Conservation (phyloP, 2,797 vertebrate genomes). For the Micromesistius poutassou region DNA sequence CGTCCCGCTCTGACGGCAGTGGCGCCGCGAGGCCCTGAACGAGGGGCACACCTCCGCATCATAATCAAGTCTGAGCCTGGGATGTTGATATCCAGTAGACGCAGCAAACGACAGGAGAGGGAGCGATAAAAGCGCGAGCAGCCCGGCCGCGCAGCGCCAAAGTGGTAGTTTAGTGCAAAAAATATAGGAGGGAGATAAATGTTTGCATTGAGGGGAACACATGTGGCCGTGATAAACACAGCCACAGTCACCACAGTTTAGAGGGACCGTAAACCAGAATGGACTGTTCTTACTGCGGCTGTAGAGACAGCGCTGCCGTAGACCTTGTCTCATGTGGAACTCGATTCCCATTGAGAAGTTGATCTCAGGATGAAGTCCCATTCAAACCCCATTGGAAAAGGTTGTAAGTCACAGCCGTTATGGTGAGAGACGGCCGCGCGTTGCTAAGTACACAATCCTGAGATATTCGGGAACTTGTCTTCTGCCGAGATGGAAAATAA, state of each 20-base stretch:
- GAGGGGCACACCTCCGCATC: background rate
- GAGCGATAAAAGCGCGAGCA: conserved; percentile 11
- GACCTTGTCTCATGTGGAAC: background rate
- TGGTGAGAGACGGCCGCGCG: too few species aligned
- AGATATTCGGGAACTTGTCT: background rate
- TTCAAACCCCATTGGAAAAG: background rate
- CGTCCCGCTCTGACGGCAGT: background rate
- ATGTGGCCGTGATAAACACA: background rate
- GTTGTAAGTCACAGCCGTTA: background rate
- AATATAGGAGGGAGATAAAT: background rate
- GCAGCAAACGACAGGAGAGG: conserved; percentile 55
- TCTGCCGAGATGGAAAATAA: background rate
- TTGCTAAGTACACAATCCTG: background rate
- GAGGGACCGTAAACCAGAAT: background rate
- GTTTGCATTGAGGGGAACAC: background rate
- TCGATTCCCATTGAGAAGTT: background rate
- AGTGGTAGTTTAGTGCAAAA: background rate
- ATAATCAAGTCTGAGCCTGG: background rate
- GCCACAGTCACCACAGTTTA: background rate
- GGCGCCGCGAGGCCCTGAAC: background rate
- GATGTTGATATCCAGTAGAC: conserved; percentile 43
- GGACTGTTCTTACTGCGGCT: background rate
- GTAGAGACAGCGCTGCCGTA: background rate
- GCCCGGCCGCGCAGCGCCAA: background rate
- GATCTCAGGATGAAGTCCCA: background rate